Percentiles rank a stretch among this genome's conserved stretches.
These are phyloP conservation scores for Amphipyra tragopoginis DNA, from an alignment of 2,888 invertebrate species.

Conservation along the genomic window DNA sequence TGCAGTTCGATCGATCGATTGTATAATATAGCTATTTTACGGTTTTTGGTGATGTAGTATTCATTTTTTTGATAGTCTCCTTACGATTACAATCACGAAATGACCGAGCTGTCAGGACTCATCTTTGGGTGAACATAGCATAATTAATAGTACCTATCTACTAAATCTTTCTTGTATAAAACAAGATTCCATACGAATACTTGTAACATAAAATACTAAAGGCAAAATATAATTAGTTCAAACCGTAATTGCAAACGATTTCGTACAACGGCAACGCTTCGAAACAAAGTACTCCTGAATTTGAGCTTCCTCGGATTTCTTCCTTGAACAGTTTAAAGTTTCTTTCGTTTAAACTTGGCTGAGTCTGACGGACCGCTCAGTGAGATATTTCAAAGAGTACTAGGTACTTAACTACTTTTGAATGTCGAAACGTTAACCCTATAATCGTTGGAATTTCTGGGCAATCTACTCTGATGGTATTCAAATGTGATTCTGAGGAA, in stretches of 20 bases:
- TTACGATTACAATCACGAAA: too few species aligned
- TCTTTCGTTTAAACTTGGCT: conserved; percentile 20
- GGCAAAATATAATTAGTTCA: conserved; percentile 3
- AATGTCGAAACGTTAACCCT: conserved; percentile 21
- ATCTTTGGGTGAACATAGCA: too few species aligned
- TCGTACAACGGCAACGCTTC: conserved; percentile 7
- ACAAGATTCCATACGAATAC: too few species aligned
- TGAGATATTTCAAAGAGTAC: conserved; percentile 18
- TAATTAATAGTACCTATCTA: too few species aligned
- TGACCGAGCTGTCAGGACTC: too few species aligned
- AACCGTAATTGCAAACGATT: conserved; percentile 10
- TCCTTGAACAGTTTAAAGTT: conserved; percentile 20
- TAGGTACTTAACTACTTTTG: conserved; percentile 15
- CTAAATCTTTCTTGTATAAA: too few species aligned
- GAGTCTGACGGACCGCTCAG: conserved; percentile 1
- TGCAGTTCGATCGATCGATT: too few species aligned
- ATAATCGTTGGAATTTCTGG: conserved; percentile 13
- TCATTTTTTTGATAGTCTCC: too few species aligned
- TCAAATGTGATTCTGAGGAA: conserved; percentile 4
- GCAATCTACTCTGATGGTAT: conserved; percentile 23
- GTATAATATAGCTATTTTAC: too few species aligned
- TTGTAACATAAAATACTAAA: not conserved
- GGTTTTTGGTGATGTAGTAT: too few species aligned
- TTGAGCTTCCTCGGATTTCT: conserved; percentile 31
- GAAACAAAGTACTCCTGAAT: conserved; percentile 11